Evolutionary conservation across 2,113 vertebrate genomes (phyloP).

Genomic region (Oenanthe oenanthe): DNA sequence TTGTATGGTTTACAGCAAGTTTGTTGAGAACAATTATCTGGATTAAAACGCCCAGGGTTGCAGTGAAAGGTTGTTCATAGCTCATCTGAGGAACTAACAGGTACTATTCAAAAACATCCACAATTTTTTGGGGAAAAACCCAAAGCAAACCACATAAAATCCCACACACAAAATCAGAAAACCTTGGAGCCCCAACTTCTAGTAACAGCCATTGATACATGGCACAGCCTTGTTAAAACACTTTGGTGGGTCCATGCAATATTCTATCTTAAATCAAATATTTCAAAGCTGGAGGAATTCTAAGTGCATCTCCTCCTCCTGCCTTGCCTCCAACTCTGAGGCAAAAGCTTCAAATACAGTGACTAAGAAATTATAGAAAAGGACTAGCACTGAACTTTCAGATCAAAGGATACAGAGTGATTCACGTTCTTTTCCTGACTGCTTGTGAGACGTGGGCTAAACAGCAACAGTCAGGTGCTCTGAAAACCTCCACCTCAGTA

Average conservation of each 20-base stretch:
- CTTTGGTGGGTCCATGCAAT: not conserved
- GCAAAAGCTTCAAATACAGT: not conserved
- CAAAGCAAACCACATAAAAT: not conserved
- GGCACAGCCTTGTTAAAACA: rapidly evolving
- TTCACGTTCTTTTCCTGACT: not conserved
- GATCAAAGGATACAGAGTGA: constrained; percentile 29
- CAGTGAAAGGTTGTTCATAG: not conserved
- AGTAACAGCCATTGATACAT: not conserved
- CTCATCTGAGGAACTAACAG: not conserved
- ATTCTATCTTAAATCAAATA: not conserved
- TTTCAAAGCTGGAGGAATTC: not conserved
- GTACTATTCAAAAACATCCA: constrained; percentile 25
- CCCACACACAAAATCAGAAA: not conserved
- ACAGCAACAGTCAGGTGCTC: not conserved
- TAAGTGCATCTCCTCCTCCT: not conserved
- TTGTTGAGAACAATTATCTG: not conserved
- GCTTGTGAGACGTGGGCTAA: not conserved
- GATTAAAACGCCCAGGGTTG: not conserved
- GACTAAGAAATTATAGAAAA: constrained; percentile 22
- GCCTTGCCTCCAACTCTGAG: not conserved
- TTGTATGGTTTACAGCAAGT: not conserved
- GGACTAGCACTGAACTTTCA: not conserved
- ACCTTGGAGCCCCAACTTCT: not conserved
- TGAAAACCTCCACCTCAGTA: not conserved
- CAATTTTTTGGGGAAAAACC: not conserved